Evolutionary conservation across 2,888 invertebrate genomes (phyloP), one percentile per base, ranked within the genome.

Genomic region (Drosophila greeni): DNA sequence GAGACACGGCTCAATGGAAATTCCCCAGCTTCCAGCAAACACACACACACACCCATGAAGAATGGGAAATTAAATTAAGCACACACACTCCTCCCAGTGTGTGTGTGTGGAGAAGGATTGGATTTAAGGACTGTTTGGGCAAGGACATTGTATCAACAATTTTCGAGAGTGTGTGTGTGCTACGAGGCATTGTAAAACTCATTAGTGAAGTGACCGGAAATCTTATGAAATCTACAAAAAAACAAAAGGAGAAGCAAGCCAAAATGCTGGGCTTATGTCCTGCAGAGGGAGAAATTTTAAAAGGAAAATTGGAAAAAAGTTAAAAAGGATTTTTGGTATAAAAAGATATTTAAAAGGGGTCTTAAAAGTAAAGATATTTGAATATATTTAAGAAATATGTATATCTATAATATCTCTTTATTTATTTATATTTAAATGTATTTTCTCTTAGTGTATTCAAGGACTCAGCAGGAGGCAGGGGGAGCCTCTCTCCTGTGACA

Each of bases 161-260:
- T 62, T 62, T 26, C 18, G 40, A 67, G 40, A 67, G 64, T 70
- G 26, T 62, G 18, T 29, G 37, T 71, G 49, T 75, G 67, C 68
- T 69, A 64, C 53, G 49, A 58, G 51, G 74, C 78, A 75, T 73
- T 79, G 84, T 82, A 82, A 79, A 79, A 84, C 79, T 84, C 82
- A 79, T 79, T 84, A 78, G 84, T 82, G 79, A 79, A 79, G 82
- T 79, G 84, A 82, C 82, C 84, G 79, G 82, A 84, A 84, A 82
- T 84, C 84, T 79, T 82, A 66, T 76, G 65, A 82, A 74, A 75
- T 82, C 75, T 82, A 65, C 64, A 69, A 70, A 61, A 73, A 23
- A 43, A 60, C 40, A 12, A 60, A 47, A 39, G 29, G 36, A 29
- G 54, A 31, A 26, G 31, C 54, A 55, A 48, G 18, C 18, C 70